phyloP scores from a whole-genome alignment of 2,797 vertebrate species.

The Macropodus opercularis region DNA sequence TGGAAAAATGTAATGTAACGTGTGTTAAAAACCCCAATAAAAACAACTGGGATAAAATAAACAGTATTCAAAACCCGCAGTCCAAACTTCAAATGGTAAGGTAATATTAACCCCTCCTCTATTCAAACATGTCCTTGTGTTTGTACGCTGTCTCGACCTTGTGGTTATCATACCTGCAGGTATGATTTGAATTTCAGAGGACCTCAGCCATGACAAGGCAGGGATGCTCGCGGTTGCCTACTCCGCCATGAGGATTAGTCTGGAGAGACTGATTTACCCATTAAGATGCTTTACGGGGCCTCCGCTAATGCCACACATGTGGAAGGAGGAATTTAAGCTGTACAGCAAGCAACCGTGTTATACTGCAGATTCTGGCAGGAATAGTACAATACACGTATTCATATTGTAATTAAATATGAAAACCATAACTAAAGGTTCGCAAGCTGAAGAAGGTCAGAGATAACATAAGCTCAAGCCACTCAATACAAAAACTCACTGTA shows the following conservation, averaged over 20 bases:
- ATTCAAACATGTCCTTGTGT: conserved; percentile 17
- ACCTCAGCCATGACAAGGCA: conserved; percentile 38
- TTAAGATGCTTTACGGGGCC: conserved; percentile 11
- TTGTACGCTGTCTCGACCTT: conserved; percentile 14
- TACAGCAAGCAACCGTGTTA: background rate
- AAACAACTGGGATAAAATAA: too few species aligned
- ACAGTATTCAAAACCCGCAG: background rate
- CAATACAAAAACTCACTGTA: too few species aligned
- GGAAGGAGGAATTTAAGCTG: background rate
- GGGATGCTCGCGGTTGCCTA: conserved; percentile 17
- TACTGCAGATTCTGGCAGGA: background rate
- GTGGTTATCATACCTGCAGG: conserved; percentile 23
- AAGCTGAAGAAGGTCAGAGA: conserved; percentile 7
- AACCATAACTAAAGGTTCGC: background rate
- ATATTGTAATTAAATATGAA: conserved; percentile 8
- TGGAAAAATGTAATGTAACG: background rate
- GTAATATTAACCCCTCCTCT: conserved; percentile 8
- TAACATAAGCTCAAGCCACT: conserved; percentile 16
- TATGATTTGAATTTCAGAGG: conserved; percentile 20
- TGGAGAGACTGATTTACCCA: conserved; percentile 7
- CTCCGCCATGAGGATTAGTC: conserved; percentile 15
- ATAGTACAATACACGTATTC: background rate
- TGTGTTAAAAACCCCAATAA: background rate
- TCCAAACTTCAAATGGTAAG: too few species aligned
- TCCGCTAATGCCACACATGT: background rate